phyloP scores from a whole-genome alignment of 2,797 vertebrate genomes.

The Craterocephalus amniculus region DNA sequence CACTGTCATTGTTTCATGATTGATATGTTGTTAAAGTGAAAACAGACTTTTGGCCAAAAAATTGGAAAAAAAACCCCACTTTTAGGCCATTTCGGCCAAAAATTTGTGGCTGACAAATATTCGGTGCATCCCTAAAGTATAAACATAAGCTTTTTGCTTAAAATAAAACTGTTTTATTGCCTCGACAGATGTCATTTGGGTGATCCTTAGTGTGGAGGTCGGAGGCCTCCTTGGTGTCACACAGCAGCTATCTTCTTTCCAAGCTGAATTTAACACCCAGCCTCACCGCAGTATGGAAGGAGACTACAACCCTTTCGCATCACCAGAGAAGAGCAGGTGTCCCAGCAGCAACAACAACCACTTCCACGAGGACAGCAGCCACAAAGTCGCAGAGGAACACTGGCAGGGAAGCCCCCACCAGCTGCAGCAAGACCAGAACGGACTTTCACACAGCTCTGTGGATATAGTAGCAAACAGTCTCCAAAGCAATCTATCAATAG shows the following conservation, averaged over 20 bases:
- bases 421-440: slow-evolving; percentile 97
- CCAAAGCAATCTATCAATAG: slow-evolving; percentile 99
- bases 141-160: too few species aligned
- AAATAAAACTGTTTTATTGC: background rate
- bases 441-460: slow-evolving; percentile 99
- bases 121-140: too few species aligned
- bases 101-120: too few species aligned
- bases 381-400: slow-evolving; percentile 90
- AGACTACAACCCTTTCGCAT: slow-evolving; percentile 99
- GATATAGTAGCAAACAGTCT: slow-evolving; percentile 98
- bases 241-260: slow-evolving; percentile 98
- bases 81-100: too few species aligned
- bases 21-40: too few species aligned
- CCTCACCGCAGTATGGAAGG: slow-evolving; percentile 95
- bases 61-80: too few species aligned
- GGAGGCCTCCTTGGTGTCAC: slow-evolving; percentile 98
- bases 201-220: slow-evolving; percentile 98
- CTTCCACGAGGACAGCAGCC: slow-evolving; percentile 68
- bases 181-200: slow-evolving; percentile 95
- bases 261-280: slow-evolving; percentile 99
- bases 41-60: too few species aligned
- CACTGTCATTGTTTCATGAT: too few species aligned
- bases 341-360: slow-evolving; percentile 91
- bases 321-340: slow-evolving; percentile 98
- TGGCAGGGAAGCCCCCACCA: slow-evolving; percentile 92